phyloP scores from a whole-genome alignment of 2,113 vertebrate species.

The Tupaia chinensis region DNA sequence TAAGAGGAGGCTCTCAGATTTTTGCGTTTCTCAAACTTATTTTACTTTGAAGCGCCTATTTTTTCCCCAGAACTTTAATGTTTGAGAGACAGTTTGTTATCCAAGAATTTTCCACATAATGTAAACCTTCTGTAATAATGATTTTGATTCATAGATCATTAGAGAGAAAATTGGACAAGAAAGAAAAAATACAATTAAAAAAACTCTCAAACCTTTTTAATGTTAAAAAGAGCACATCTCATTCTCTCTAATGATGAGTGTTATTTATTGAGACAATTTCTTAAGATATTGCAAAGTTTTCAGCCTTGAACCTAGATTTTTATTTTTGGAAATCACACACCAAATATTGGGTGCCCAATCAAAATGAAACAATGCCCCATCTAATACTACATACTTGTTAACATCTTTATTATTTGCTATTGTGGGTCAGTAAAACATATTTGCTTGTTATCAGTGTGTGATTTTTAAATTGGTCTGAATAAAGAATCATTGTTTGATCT shows the following conservation, averaged over 20 bases:
- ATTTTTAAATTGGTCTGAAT: conserved; percentile 34
- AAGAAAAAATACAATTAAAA: conserved; percentile 53
- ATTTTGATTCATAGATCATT: conserved; percentile 44
- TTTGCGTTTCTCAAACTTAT: conserved; percentile 13
- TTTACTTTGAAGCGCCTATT: conserved; percentile 10
- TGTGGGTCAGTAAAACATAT: conserved; percentile 63
- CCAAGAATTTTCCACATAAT: background rate
- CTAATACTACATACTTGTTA: background rate
- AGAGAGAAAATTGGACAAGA: conserved; percentile 55
- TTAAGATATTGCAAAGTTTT: conserved; percentile 54
- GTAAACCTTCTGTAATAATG: conserved; percentile 60
- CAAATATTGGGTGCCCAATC: background rate
- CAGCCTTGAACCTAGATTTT: conserved; percentile 24
- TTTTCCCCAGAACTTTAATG: background rate
- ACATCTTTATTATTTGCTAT: background rate
- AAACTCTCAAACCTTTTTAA: conserved; percentile 56
- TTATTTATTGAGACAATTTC: conserved; percentile 48
- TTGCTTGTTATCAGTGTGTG: conserved; percentile 55
- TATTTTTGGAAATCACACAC: conserved; percentile 63
- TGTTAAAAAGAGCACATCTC: conserved; percentile 30
- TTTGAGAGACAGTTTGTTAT: conserved; percentile 26
- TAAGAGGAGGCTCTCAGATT: background rate
- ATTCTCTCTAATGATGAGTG: conserved; percentile 25
- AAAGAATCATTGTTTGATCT: conserved; percentile 48
- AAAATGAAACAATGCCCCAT: conserved; percentile 29